Base-by-base conservation (phyloP, 2,888 invertebrate genomes). In the Mesoligia furuncula region DNA sequence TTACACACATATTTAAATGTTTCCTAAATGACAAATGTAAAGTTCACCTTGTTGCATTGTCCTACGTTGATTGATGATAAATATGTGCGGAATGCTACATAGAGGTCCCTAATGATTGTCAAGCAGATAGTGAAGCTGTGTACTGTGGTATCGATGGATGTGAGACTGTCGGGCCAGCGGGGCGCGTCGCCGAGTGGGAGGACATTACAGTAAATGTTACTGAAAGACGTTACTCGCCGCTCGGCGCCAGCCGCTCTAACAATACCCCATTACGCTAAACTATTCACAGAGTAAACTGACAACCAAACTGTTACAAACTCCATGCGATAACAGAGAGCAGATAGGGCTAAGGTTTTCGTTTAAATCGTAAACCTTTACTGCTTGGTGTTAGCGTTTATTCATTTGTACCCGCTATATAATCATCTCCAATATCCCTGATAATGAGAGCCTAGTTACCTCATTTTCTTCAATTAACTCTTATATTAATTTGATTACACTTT, bases 181-280 rank as follows among this genome's bases (percentile, higher is more conserved):
- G 89, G 89, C 85, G 89, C 86, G 83, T 79, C 79, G 81, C 79
- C 83, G 88, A 87, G 92, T 91, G 89, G 91, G 91, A 87, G 88
- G 90, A 86, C 87, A 92, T 91, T 91, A 92, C 90, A 85, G 91
- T 90, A 92, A 92, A 91, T 90, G 89, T 87, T 80, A 89, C 90
- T 89, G 88, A 91, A 90, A 90, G 89, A 89, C 87, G 83, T 86
- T 86, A 83, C 85, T 87, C 79, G 82, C 77, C 81, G 73, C 48
- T 73, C 84, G 90, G 91, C 92, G 92, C 91, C 92, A 89, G 85
- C 75, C 85, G 72, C 86, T 88, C 80, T 88, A 90, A 93, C 93
- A 93, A 93, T 93, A 88, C 90, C 81, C 92, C 90, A 93, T 93
- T 93, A 92, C 80, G 89, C 81, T 86, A 83, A 88, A 89, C 87